phyloP scores from a whole-genome alignment of 2,797 vertebrate genomes.

The Sparus aurata region DNA sequence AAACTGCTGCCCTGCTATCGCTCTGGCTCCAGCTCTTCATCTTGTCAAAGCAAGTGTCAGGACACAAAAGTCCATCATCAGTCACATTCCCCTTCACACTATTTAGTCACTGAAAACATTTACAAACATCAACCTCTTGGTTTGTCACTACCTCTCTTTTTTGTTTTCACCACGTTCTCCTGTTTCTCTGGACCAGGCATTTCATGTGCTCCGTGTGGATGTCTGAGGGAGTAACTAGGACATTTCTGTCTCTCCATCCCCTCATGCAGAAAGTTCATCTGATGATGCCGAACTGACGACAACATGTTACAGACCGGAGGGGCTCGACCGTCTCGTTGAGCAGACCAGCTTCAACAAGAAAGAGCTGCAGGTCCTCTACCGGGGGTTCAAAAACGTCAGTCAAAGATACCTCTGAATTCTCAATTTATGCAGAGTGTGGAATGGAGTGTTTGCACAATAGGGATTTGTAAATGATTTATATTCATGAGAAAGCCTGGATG shows the following conservation, averaged over 20 bases:
- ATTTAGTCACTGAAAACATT: background rate
- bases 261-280: conserved; percentile 88
- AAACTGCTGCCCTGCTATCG: conserved; percentile 96
- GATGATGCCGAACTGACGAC: conserved; percentile 92
- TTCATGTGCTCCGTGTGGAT: background rate
- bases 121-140: background rate
- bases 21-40: conserved; percentile 90
- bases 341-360: conserved; percentile 95
- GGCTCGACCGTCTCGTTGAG: conserved; percentile 92
- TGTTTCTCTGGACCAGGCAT: background rate
- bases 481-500: background rate
- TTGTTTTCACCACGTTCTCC: background rate
- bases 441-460: background rate
- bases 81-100: background rate
- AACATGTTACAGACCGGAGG: conserved; percentile 93
- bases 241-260: conserved; percentile 1
- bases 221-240: background rate
- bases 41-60: conserved; percentile 93
- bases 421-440: background rate
- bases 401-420: background rate
- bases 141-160: background rate
- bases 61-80: background rate
- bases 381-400: conserved; percentile 95
- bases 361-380: conserved; percentile 96
- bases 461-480: background rate